These are phyloP conservation scores for Rhinoderma darwinii DNA, from an alignment of 2,113 vertebrate genomes.

Conservation along the genomic window DNA sequence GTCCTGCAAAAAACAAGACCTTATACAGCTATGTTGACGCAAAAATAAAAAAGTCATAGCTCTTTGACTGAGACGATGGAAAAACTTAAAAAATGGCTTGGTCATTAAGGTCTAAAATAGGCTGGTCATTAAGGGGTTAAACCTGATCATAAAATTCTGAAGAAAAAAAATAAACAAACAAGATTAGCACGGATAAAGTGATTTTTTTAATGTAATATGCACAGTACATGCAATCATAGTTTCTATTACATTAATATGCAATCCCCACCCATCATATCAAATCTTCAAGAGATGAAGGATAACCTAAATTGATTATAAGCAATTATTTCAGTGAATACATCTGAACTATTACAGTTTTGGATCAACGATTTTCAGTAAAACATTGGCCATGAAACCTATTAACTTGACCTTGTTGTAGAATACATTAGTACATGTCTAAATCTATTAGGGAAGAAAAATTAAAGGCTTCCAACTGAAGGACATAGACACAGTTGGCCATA, in stretches of 20 bases:
- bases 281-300: slow-evolving; percentile 60
- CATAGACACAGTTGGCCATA: slow-evolving; percentile 68
- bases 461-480: slow-evolving; percentile 66
- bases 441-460: slow-evolving; percentile 72
- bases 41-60: too few relatives aligned
- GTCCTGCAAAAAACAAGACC: too few relatives aligned
- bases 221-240: neutral
- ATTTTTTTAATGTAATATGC: too few relatives aligned
- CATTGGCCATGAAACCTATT: slow-evolving; percentile 73
- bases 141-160: too few relatives aligned
- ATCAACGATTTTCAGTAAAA: slow-evolving; percentile 72
- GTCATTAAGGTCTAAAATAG: too few relatives aligned
- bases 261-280: slow-evolving; percentile 47
- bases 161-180: too few relatives aligned
- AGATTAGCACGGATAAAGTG: too few relatives aligned
- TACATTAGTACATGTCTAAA: slow-evolving; percentile 75
- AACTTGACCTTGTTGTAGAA: slow-evolving; percentile 79
- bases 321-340: slow-evolving; percentile 71
- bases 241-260: neutral
- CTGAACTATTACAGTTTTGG: slow-evolving; percentile 68
- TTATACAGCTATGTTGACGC: too few relatives aligned
- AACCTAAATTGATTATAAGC: slow-evolving; percentile 70
- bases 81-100: too few relatives aligned
- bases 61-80: too few relatives aligned
- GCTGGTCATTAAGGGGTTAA: too few relatives aligned